phyloP scores from a whole-genome alignment of 2,797 vertebrate species.

The Thalassophryne amazonica region DNA sequence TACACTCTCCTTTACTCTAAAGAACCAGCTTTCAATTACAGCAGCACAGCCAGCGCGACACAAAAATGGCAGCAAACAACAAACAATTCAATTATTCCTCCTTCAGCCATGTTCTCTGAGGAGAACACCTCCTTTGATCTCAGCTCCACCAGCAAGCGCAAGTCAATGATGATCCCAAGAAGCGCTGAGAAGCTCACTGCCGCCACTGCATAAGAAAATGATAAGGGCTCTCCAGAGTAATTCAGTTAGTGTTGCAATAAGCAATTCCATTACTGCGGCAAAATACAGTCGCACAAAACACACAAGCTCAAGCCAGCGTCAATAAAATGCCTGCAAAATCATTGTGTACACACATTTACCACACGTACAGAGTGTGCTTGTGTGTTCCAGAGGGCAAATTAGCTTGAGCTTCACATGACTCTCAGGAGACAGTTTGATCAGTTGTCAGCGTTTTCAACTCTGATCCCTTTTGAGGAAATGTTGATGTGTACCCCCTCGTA shows the following conservation, averaged over 20 bases:
- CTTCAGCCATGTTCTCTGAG: slow-evolving; percentile 32
- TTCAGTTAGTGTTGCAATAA: slow-evolving; percentile 62
- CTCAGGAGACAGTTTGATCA: no score
- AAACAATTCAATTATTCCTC: slow-evolving; percentile 77
- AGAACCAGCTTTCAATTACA: slow-evolving; percentile 51
- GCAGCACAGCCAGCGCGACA: slow-evolving; percentile 29
- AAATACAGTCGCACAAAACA: slow-evolving; percentile 46
- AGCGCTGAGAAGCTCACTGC: slow-evolving; percentile 8
- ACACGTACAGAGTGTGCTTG: slow-evolving; percentile 6
- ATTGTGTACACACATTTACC: slow-evolving; percentile 22
- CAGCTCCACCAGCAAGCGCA: slow-evolving; percentile 57
- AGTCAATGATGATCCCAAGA: slow-evolving; percentile 56
- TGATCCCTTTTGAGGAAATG: no score
- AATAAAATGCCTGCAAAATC: slow-evolving; percentile 32
- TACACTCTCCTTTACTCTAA: slow-evolving; percentile 36
- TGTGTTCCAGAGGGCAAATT: no score
- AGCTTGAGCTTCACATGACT: no score
- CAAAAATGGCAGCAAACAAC: slow-evolving; percentile 60
- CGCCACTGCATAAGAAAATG: slow-evolving; percentile 35
- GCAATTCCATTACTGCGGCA: slow-evolving; percentile 63
- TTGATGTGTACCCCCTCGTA: no score
- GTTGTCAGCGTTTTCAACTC: no score
- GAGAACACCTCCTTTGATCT: slow-evolving; percentile 60
- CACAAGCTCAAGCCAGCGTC: slow-evolving; percentile 12
- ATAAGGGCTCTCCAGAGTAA: slow-evolving; percentile 66